Conservation (phyloP, 2,113 vertebrate species). For the Vidua macroura region DNA sequence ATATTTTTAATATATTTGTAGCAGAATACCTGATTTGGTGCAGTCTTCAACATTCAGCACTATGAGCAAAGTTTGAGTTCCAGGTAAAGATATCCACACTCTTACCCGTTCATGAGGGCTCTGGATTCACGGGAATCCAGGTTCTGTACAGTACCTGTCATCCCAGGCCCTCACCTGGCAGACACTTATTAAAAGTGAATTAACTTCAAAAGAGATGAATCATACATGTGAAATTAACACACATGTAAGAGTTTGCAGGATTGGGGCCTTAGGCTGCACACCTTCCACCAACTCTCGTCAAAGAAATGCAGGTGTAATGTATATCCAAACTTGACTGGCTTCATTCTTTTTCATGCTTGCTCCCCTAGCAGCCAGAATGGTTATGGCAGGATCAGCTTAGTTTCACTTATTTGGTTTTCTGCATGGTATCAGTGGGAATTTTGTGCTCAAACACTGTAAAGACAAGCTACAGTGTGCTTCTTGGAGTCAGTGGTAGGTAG, state of each 20-base stretch:
- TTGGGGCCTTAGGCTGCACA: constrained; percentile 36
- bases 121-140: background rate
- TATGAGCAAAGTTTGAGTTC: background rate
- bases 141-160: background rate
- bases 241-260: constrained; percentile 21
- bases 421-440: background rate
- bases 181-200: constrained; percentile 10
- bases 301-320: constrained; percentile 54
- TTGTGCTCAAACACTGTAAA: background rate
- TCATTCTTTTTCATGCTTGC: constrained; percentile 51
- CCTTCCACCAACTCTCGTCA: constrained; percentile 52
- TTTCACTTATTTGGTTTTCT: constrained; percentile 8
- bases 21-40: background rate
- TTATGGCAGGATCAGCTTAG: constrained; percentile 16
- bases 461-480: background rate
- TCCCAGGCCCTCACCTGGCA: constrained; percentile 11
- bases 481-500: background rate
- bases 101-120: background rate
- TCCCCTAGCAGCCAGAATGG: constrained; percentile 30
- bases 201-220: constrained; percentile 55
- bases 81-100: background rate
- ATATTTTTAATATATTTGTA: background rate
- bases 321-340: constrained; percentile 47
- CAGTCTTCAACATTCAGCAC: background rate
- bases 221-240: constrained; percentile 45